phyloP scores from a whole-genome alignment of 2,888 invertebrate genomes.

The Diloba caeruleocephala region DNA sequence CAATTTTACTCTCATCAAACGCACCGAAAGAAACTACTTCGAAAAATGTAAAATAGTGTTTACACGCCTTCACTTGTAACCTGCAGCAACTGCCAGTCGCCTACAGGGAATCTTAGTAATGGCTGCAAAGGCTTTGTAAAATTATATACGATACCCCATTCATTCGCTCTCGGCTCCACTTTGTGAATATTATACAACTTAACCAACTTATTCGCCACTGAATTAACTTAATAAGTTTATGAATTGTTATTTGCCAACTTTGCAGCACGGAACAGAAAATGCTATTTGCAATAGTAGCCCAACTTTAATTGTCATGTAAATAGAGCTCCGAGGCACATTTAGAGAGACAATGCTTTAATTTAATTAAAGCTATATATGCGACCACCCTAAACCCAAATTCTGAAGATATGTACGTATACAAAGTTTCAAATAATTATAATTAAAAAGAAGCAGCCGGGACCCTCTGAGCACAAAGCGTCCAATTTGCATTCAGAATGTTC shows the following conservation, averaged over 20 bases:
- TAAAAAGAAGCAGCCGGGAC: constrained; percentile 18
- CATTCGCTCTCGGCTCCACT: constrained; percentile 28
- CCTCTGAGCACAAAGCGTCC: constrained; percentile 23
- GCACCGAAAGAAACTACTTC: too few relatives aligned
- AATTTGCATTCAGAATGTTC: constrained; percentile 43
- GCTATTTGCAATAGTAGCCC: constrained; percentile 25
- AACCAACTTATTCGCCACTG: constrained; percentile 33
- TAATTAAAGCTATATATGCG: constrained; percentile 2
- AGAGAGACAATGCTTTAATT: constrained; percentile 2
- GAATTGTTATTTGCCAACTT: constrained; percentile 39
- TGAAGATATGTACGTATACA: constrained; percentile 12
- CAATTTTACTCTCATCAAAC: too few relatives aligned
- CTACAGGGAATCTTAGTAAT: constrained; percentile 46
- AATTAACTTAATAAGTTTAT: constrained; percentile 44
- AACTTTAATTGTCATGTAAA: constrained; percentile 14
- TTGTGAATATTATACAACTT: constrained; percentile 40
- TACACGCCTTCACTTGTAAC: constrained; percentile 1
- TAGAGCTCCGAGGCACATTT: constrained; percentile 9
- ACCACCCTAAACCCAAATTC: constrained; percentile 1
- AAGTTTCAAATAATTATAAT: constrained; percentile 35
- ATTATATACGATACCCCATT: constrained; percentile 52
- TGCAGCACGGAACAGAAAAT: constrained; percentile 7
- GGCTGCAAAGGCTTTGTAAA: constrained; percentile 48
- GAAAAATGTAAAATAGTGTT: neutral
- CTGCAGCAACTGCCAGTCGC: constrained; percentile 4